Evolutionary conservation across 2,113 vertebrate genomes (phyloP).

Genomic region (Pao palembangensis): DNA sequence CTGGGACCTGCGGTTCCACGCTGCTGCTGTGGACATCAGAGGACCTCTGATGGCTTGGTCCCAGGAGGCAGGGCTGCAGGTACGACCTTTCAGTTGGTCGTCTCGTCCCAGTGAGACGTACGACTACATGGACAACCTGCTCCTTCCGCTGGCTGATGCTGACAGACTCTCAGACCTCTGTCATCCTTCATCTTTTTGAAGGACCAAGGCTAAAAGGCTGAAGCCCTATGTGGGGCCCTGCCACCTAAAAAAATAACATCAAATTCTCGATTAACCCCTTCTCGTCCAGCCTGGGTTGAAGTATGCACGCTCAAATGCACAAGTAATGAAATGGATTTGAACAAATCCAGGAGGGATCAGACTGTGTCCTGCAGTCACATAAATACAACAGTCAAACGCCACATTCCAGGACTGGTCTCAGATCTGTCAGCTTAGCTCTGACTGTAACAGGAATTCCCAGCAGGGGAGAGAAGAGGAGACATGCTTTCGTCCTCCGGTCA

Average conservation of each 20-base stretch:
- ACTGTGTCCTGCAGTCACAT: conserved; percentile 44
- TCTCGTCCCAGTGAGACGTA: too few relatives aligned
- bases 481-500: too few relatives aligned
- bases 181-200: conserved; percentile 46
- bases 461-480: conserved; percentile 20
- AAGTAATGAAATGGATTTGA: conserved; percentile 67
- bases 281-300: conserved; percentile 26
- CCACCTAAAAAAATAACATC: conserved; percentile 24
- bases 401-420: conserved; percentile 45
- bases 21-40: too few relatives aligned
- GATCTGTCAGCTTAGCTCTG: conserved; percentile 52
- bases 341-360: conserved; percentile 37
- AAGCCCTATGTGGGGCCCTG: conserved; percentile 22
- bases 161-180: neutral
- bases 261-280: conserved; percentile 44
- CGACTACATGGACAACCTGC: neutral
- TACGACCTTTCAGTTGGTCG: too few relatives aligned
- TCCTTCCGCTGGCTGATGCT: conserved; percentile 21
- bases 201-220: conserved; percentile 42
- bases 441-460: conserved; percentile 47
- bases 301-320: conserved; percentile 43
- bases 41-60: too few relatives aligned
- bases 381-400: conserved; percentile 35
- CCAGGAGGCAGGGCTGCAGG: too few relatives aligned
- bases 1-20: too few relatives aligned